Evolutionary conservation across 2,888 invertebrate species (phyloP).

Genomic region (Portevinia maculata): DNA sequence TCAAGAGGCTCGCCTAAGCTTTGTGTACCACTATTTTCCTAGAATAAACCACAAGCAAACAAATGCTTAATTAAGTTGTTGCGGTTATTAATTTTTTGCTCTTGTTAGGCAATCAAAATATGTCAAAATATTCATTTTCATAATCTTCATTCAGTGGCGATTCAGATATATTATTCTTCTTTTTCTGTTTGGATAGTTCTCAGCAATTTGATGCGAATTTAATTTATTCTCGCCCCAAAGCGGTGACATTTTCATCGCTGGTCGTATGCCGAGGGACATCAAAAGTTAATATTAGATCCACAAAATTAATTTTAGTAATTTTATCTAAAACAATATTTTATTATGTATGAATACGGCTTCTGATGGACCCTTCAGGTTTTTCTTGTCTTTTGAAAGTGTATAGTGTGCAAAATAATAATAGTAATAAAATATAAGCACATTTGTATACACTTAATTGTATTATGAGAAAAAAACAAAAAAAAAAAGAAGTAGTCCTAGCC

Average conservation of each 20-base stretch:
- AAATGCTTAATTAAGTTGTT: slow-evolving; percentile 52
- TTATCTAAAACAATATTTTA: slow-evolving; percentile 19
- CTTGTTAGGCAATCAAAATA: slow-evolving; percentile 35
- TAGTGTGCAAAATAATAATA: background rate
- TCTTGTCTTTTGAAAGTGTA: slow-evolving; percentile 7
- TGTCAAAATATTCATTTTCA: slow-evolving; percentile 25
- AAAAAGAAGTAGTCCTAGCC: background rate
- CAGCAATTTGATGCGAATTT: slow-evolving; percentile 2
- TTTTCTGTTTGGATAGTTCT: slow-evolving; percentile 12
- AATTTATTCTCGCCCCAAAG: slow-evolving; percentile 21
- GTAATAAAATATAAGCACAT: background rate
- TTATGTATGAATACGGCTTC: slow-evolving; percentile 9
- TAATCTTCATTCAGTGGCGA: slow-evolving; percentile 28
- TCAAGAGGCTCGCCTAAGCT: slow-evolving; percentile 1
- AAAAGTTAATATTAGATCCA: background rate
- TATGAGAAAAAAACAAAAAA: background rate
- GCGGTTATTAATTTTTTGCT: slow-evolving; percentile 36
- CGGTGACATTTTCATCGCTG: slow-evolving; percentile 9
- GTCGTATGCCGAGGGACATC: slow-evolving; percentile 1
- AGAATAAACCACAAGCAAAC: slow-evolving; percentile 34
- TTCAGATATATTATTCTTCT: slow-evolving; percentile 3
- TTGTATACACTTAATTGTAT: background rate
- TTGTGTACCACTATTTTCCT: slow-evolving; percentile 3
- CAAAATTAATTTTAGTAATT: slow-evolving; percentile 16
- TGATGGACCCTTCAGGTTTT: slow-evolving; percentile 17